Percentiles rank a stretch among this genome's conserved stretches.
These are phyloP conservation scores for Phytoseiulus persimilis DNA, from an alignment of 2,888 invertebrate species.

Conservation along the genomic window DNA sequence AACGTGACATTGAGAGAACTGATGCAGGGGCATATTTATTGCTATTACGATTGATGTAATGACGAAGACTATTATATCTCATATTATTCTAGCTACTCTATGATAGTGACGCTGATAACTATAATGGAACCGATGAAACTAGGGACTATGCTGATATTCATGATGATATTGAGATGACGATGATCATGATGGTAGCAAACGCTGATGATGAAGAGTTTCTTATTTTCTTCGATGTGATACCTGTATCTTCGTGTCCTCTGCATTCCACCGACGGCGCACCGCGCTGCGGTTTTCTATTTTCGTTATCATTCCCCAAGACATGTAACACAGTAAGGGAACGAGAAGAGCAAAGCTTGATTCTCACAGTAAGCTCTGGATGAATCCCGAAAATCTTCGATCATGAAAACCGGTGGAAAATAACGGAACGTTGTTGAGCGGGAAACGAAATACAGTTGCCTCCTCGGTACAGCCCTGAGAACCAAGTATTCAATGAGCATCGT, in stretches of 20 bases:
- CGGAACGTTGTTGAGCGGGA: no score
- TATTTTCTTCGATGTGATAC: constrained; percentile 37
- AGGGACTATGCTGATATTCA: neutral
- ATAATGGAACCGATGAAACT: neutral
- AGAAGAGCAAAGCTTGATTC: neutral
- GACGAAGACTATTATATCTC: neutral
- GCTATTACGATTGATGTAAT: neutral
- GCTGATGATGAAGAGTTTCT: neutral
- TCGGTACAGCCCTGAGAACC: neutral
- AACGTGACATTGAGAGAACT: neutral
- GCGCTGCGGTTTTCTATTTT: neutral
- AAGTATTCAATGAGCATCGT: neutral
- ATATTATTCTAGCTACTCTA: neutral
- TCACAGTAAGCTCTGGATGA: neutral
- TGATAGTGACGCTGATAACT: neutral
- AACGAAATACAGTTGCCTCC: no score
- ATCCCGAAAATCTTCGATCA: neutral
- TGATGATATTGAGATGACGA: neutral
- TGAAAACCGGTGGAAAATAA: neutral
- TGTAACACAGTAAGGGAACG: neutral
- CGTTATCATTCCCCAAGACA: neutral
- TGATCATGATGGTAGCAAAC: neutral
- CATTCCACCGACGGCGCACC: neutral
- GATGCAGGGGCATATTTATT: neutral
- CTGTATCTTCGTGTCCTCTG: constrained; percentile 25